These are phyloP conservation scores for Protodeltote pygarga DNA, from an alignment of 2,888 invertebrate species.

Conservation along the genomic window DNA sequence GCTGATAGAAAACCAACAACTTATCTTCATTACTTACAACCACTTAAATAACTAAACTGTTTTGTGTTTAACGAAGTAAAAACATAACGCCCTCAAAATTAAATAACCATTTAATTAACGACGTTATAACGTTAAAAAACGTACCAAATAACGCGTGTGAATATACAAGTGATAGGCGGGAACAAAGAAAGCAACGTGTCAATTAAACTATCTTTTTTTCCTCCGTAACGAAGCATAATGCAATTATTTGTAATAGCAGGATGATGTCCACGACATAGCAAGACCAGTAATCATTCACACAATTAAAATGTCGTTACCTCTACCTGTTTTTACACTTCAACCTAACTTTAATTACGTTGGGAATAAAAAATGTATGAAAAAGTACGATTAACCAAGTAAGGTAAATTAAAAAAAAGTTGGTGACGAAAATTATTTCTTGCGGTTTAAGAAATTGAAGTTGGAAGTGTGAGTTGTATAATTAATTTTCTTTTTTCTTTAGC, in stretches of 20 bases:
- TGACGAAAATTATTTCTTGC: constrained; percentile 42
- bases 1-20: no score
- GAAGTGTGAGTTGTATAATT: constrained; percentile 2
- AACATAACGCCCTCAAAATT: no score
- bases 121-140: no score
- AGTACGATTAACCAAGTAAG: constrained; percentile 55
- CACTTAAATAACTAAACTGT: no score
- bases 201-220: constrained; percentile 83
- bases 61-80: no score
- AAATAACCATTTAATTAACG: no score
- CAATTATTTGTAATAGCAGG: constrained; percentile 86
- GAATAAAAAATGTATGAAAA: constrained; percentile 66
- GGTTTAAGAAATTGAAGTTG: constrained; percentile 25
- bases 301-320: constrained; percentile 86
- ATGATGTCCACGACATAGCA: constrained; percentile 80
- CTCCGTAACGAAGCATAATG: constrained; percentile 85
- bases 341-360: constrained; percentile 75
- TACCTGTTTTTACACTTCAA: constrained; percentile 81
- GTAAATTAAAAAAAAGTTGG: constrained; percentile 48
- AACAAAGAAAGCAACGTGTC: constrained; percentile 84
- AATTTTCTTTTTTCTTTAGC: no score
- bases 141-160: constrained; percentile 65
- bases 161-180: constrained; percentile 72
- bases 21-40: no score
- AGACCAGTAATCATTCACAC: constrained; percentile 77